phyloP scores from a whole-genome alignment of 2,113 vertebrate species.

The Arvicanthis niloticus region DNA sequence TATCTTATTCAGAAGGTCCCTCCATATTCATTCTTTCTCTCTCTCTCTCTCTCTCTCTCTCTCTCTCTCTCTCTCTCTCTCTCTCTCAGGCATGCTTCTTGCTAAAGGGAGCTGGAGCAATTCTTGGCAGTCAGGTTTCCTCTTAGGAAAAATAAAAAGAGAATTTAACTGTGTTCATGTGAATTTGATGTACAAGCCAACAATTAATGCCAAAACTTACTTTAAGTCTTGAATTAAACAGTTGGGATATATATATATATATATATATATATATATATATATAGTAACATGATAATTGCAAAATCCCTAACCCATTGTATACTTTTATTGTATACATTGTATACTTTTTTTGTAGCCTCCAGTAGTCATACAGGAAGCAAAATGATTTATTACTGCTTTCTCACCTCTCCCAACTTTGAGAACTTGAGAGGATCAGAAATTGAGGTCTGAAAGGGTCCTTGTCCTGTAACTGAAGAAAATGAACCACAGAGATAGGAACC shows the following conservation, averaged over 20 bases:
- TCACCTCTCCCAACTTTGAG: slow-evolving; percentile 48
- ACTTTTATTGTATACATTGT: slow-evolving; percentile 60
- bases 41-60: too few relatives aligned
- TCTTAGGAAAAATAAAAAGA: slow-evolving; percentile 52
- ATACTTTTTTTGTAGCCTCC: slow-evolving; percentile 52
- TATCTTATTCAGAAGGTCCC: background rate
- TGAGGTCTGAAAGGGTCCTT: slow-evolving; percentile 27
- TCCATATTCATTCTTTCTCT: too few relatives aligned
- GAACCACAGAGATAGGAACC: background rate
- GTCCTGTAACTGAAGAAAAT: slow-evolving; percentile 24
- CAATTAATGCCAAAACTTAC: slow-evolving; percentile 71
- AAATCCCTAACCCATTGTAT: slow-evolving; percentile 65
- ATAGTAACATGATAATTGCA: slow-evolving; percentile 67
- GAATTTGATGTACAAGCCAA: slow-evolving; percentile 71
- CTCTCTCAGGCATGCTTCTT: background rate
- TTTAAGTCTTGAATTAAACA: slow-evolving; percentile 68
- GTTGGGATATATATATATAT: too few relatives aligned
- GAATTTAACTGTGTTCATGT: slow-evolving; percentile 61
- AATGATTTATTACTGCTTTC: slow-evolving; percentile 45
- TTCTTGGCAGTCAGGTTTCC: slow-evolving; percentile 62
- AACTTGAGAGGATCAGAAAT: slow-evolving; percentile 46
- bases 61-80: too few relatives aligned
- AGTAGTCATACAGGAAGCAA: slow-evolving; percentile 48
- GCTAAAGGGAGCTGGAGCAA: slow-evolving; percentile 9
- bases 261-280: too few relatives aligned